Evolutionary conservation across 2,797 vertebrate species (phyloP), one percentile per base, ranked within the genome.

Genomic region (Naso thynnoides): DNA sequence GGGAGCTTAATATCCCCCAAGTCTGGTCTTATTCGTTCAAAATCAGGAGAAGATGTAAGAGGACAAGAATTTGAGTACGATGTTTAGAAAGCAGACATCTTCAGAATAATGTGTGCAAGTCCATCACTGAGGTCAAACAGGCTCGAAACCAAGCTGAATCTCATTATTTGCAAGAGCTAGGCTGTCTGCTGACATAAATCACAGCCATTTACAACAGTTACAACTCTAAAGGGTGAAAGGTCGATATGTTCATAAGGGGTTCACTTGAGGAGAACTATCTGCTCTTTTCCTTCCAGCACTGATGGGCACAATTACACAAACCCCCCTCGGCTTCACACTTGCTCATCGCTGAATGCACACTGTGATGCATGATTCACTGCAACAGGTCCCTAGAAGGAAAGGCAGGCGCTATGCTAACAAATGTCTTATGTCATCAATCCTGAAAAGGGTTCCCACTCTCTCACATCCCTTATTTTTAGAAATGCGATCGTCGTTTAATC

Each of bases 381-480:
- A 78, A 69, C 63, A 82, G 39, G 57, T 58, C 88, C 86, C 29
- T 91, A 90, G 16, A 89, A 86, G 84, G 88, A 56, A 81, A 88
- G 55, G 62, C 69, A 61, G 76, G 73, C 48, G 5, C 62, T 49
- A 24, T 66, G 77, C 45, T 78, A 83, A 76, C 83, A 85, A 86
- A 83, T 1, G 49, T 66, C 71, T 62, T 60, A 18, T 65, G 82
- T 76, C 73, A 70, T 77, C 69, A 65, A 58, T 72, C 63, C 49
- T 78, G 78, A 85, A 67, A 55, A 29, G 72, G 69, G 41, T 69
- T 78, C 72, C 21, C 58, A 45, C 70, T 65, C 54, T 59, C 55
- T 71, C 61, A 44, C 67, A 44, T 49, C 23, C 31, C n/a, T 57
- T 87, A 89, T 86, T 90, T 90, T 90, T 89, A 87, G 87, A 82